A percentile compares a stretch with the other conserved stretches of the same genome.
Evolutionary conservation across 2,113 vertebrate genomes (phyloP).

Genomic region (Channa argus): DNA sequence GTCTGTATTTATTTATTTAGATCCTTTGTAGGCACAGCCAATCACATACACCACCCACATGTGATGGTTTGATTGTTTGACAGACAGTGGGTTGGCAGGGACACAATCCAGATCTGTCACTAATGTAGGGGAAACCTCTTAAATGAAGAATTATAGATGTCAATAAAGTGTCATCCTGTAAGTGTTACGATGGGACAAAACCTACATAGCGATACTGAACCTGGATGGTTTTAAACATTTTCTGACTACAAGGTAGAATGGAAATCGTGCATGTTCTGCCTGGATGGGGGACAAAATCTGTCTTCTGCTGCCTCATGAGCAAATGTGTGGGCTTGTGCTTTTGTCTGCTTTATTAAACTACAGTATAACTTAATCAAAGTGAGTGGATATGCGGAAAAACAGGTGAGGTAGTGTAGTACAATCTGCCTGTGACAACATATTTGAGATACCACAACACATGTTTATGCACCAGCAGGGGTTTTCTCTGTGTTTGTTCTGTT

Average conservation of each 20-base stretch:
- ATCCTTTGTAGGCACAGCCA: not conserved
- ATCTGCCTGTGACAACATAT: conserved; percentile 1
- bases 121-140: not conserved
- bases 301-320: conserved; percentile 13
- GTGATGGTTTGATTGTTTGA: conserved; percentile 1
- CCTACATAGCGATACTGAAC: conserved; percentile 32
- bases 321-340: not conserved
- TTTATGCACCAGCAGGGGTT: no score
- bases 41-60: not conserved
- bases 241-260: conserved; percentile 33
- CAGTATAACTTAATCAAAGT: conserved; percentile 26
- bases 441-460: not conserved
- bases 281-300: conserved; percentile 8
- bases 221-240: conserved; percentile 43
- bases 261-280: conserved; percentile 46
- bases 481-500: no score
- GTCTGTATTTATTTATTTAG: conserved; percentile 1
- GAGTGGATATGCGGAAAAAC: conserved; percentile 4
- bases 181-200: conserved; percentile 33
- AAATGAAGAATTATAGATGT: conserved; percentile 31
- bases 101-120: conserved; percentile 19
- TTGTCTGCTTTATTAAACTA: not conserved
- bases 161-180: conserved; percentile 16
- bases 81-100: conserved; percentile 11
- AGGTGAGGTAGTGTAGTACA: no score